phyloP scores from a whole-genome alignment of 2,797 vertebrate genomes.

The Sebastes diploproa region DNA sequence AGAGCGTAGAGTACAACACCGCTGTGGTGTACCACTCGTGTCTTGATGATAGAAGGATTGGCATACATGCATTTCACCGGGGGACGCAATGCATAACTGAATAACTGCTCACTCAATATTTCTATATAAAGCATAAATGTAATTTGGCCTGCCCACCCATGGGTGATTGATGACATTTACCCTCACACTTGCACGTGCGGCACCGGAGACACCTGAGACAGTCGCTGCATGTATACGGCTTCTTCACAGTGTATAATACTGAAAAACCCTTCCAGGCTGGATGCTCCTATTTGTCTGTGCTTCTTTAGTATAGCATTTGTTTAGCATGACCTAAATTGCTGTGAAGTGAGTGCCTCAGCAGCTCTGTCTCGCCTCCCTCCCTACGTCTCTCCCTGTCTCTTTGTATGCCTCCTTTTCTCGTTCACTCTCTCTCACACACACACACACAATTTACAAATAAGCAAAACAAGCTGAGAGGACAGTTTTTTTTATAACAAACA shows the following conservation, averaged over 20 bases:
- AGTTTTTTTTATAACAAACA: slow-evolving; percentile 30
- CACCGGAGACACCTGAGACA: slow-evolving; percentile 22
- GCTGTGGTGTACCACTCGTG: slow-evolving; percentile 7
- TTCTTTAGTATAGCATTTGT: slow-evolving; percentile 72
- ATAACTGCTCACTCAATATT: slow-evolving; percentile 35
- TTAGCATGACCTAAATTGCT: slow-evolving; percentile 81
- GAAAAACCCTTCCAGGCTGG: slow-evolving; percentile 47
- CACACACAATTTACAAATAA: slow-evolving; percentile 48
- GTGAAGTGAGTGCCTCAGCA: slow-evolving; percentile 78
- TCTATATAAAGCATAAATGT: slow-evolving; percentile 22
- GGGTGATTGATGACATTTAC: slow-evolving; percentile 44
- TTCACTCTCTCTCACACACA: slow-evolving; percentile 25
- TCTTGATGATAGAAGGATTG: slow-evolving; percentile 3
- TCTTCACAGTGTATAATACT: slow-evolving; percentile 1
- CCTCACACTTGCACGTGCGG: slow-evolving; percentile 30
- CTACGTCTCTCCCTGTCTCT: slow-evolving; percentile 14
- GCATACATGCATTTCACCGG: background rate
- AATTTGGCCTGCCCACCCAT: slow-evolving; percentile 22
- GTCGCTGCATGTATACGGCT: background rate
- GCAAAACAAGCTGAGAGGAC: slow-evolving; percentile 65
- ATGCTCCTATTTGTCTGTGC: slow-evolving; percentile 57
- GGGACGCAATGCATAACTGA: slow-evolving; percentile 34
- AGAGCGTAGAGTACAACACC: background rate
- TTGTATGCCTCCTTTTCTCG: slow-evolving; percentile 42
- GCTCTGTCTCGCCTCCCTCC: slow-evolving; percentile 62